A percentile compares a stretch with the other conserved stretches of the same genome.
These are phyloP conservation scores for Pycnonotus jocosus DNA, from an alignment of 2,113 vertebrate species.

Conservation along the genomic window DNA sequence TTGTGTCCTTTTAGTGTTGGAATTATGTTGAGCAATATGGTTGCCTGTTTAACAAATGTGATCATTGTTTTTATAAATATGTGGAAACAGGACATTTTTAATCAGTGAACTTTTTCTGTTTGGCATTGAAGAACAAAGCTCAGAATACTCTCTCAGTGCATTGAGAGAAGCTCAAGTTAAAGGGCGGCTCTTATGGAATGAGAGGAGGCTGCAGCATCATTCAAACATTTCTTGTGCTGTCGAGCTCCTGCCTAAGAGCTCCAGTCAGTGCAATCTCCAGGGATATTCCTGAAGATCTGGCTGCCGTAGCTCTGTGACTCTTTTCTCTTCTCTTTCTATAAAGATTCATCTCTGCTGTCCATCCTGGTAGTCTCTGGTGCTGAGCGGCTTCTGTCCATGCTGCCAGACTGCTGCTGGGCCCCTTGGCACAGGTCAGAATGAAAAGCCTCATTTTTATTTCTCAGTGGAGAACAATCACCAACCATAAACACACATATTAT, in stretches of 20 bases:
- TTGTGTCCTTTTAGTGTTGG: neutral
- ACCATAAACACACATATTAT: neutral
- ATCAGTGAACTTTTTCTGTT: neutral
- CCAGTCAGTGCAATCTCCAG: neutral
- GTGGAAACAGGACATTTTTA: neutral
- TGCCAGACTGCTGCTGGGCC: neutral
- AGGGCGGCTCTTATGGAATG: neutral
- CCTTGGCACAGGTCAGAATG: neutral
- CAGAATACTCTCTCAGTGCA: neutral
- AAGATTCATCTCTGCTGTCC: neutral
- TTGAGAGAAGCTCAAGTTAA: neutral
- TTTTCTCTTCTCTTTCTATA: neutral
- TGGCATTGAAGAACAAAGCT: neutral
- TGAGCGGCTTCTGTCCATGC: neutral
- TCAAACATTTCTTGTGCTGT: neutral
- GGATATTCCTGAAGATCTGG: neutral
- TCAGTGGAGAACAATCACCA: neutral
- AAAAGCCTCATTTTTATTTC: neutral
- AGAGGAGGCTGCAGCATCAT: neutral
- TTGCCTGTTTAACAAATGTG: neutral
- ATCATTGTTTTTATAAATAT: neutral
- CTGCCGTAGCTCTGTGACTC: neutral
- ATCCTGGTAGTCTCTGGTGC: neutral
- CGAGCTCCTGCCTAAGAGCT: neutral
- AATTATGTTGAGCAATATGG: neutral